Percentiles rank a stretch among this genome's conserved stretches.
phyloP scores from a whole-genome alignment of 2,888 invertebrate species.

The Scaptodrosophila latifasciaeformis region DNA sequence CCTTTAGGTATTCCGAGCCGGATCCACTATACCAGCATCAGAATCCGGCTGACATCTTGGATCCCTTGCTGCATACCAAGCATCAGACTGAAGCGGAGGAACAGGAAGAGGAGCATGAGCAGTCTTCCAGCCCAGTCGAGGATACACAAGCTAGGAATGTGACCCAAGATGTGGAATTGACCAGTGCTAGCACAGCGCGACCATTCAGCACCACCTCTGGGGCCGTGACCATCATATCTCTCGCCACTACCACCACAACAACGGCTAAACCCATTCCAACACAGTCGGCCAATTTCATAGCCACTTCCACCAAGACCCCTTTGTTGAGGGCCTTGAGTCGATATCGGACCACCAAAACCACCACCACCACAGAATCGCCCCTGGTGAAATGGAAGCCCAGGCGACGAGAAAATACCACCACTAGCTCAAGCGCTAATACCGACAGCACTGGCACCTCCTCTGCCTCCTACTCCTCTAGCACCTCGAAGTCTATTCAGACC shows the following conservation, averaged over 20 bases:
- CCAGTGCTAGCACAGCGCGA: not conserved
- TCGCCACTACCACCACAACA: constrained; percentile 6
- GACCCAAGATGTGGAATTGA: no score
- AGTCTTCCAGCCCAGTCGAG: no score
- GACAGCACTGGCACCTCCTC: no score
- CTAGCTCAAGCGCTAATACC: no score
- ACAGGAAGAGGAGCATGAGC: constrained; percentile 52
- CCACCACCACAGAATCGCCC: constrained; percentile 23
- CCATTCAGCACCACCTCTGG: not conserved
- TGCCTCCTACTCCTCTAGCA: no score
- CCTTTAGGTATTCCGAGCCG: constrained; percentile 75
- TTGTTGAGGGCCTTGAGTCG: constrained; percentile 56
- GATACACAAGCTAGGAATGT: no score
- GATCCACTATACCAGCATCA: constrained; percentile 75
- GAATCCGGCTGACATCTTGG: constrained; percentile 44
- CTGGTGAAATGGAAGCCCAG: constrained; percentile 20
- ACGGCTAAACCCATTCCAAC: constrained; percentile 17
- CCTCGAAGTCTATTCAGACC: no score
- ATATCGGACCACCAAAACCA: constrained; percentile 45
- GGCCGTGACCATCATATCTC: constrained; percentile 4
- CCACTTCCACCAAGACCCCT: constrained; percentile 54
- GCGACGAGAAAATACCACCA: constrained; percentile 49
- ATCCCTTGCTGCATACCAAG: not conserved
- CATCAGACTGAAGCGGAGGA: not conserved
- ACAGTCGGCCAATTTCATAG: constrained; percentile 40